Percentiles rank a stretch among this genome's conserved stretches.
Conservation (phyloP, 2,888 invertebrate species). For the Chloromyia formosa region DNA sequence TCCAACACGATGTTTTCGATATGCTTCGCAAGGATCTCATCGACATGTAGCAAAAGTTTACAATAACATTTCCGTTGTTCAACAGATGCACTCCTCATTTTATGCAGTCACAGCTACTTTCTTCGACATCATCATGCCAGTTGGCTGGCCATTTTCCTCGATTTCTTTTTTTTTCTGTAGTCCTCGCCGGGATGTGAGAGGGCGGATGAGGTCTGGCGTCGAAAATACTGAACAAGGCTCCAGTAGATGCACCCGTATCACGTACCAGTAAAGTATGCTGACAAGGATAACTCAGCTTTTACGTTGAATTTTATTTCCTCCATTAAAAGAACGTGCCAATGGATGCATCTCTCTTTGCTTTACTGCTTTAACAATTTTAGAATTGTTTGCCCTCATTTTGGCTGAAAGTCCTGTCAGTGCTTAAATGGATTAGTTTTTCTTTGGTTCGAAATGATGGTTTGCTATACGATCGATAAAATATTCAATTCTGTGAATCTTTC, state of each 20-base stretch:
- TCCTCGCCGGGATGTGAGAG: background rate
- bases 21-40: background rate
- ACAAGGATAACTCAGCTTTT: slow-evolving; percentile 40
- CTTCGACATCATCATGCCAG: slow-evolving; percentile 13
- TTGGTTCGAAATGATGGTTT: too few species aligned
- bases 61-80: slow-evolving; percentile 24
- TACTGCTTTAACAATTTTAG: slow-evolving; percentile 20
- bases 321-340: slow-evolving; percentile 42
- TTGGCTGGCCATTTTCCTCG: slow-evolving; percentile 7
- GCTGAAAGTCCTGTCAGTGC: too few species aligned
- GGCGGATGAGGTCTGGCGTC: background rate
- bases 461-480: too few species aligned
- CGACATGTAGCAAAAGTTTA: slow-evolving; percentile 33
- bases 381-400: slow-evolving; percentile 2
- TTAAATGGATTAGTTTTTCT: too few species aligned
- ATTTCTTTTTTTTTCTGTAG: too few species aligned
- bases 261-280: slow-evolving; percentile 24
- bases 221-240: too few species aligned
- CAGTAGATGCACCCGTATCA: slow-evolving; percentile 35
- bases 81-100: slow-evolving; percentile 40
- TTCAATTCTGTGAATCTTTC: too few species aligned
- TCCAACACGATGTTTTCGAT: background rate
- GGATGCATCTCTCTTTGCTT: slow-evolving; percentile 25
- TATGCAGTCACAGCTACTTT: slow-evolving; percentile 42
- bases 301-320: slow-evolving; percentile 41